Conservation (phyloP, 2,113 vertebrate genomes). For the Motacilla alba region DNA sequence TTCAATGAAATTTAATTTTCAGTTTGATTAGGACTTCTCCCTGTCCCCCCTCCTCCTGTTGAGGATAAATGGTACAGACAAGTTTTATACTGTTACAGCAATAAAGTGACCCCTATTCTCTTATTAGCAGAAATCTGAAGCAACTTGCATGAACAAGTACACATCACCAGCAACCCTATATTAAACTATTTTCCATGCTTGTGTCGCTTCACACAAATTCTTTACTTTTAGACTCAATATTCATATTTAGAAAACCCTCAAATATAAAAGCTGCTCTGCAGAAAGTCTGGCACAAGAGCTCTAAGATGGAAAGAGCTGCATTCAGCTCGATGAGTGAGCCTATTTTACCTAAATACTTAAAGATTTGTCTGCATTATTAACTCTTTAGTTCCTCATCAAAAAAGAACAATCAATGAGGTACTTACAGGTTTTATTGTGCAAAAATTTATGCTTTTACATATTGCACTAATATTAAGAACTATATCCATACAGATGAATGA, state of each 20-base stretch:
- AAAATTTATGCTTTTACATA: neutral
- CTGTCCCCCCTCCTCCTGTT: rapidly evolving
- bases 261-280: neutral
- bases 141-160: neutral
- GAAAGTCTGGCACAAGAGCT: neutral
- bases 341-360: neutral
- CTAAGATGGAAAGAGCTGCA: neutral
- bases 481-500: neutral
- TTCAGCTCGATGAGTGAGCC: neutral
- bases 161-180: neutral
- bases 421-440: neutral
- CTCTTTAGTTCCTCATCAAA: neutral
- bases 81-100: neutral
- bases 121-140: neutral
- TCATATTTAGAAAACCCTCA: neutral
- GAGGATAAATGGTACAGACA: neutral
- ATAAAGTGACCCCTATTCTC: neutral
- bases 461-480: neutral
- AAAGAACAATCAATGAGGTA: neutral
- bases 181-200: neutral
- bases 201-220: neutral
- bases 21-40: neutral
- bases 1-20: neutral
- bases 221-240: neutral
- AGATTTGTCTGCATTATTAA: neutral